phyloP scores from a whole-genome alignment of 2,113 vertebrate species.

The Neoarius graeffei region DNA sequence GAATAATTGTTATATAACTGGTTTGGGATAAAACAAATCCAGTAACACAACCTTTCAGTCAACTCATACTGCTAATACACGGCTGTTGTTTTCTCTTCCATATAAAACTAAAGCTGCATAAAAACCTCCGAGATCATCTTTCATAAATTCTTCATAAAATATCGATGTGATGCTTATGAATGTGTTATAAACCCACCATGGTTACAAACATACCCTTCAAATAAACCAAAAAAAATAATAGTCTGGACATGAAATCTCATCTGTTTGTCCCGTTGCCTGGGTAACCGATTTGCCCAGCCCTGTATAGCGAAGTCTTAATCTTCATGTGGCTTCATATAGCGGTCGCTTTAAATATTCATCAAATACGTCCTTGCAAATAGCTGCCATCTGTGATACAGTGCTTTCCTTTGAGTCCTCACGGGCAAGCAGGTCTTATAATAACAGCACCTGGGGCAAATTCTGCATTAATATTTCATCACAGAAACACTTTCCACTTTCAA shows the following conservation, averaged over 20 bases:
- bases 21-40: background rate
- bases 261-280: background rate
- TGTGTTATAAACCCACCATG: background rate
- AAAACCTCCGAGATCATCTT: background rate
- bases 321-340: background rate
- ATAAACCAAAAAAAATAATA: background rate
- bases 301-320: background rate
- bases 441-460: slow-evolving; percentile 72
- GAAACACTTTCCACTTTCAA: slow-evolving; percentile 66
- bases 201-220: background rate
- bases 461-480: slow-evolving; percentile 78
- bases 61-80: background rate
- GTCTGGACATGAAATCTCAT: background rate
- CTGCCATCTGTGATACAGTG: slow-evolving; percentile 12
- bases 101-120: background rate
- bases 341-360: slow-evolving; percentile 18
- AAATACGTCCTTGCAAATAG: slow-evolving; percentile 11
- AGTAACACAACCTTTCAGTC: background rate
- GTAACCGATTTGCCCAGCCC: background rate
- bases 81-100: background rate
- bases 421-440: slow-evolving; percentile 69
- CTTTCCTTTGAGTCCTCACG: slow-evolving; percentile 54
- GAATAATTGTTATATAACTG: no score
- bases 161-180: background rate
- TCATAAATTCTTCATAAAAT: background rate